These are phyloP conservation scores for Thumatha senex DNA, from an alignment of 2,888 invertebrate genomes.

Conservation along the genomic window DNA sequence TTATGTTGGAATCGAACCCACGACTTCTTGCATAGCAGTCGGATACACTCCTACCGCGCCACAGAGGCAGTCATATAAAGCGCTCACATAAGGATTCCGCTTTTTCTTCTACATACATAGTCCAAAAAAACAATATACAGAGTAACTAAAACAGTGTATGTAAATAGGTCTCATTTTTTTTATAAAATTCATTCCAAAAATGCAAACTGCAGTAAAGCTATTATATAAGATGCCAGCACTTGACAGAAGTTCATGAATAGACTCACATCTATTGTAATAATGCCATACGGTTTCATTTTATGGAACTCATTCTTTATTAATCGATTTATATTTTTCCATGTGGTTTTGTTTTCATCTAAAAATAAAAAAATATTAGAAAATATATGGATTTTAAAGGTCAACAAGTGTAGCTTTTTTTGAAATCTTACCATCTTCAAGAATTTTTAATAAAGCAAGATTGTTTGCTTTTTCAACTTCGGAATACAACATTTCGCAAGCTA, in stretches of 20 bases:
- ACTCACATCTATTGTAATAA: slow-evolving; percentile 12
- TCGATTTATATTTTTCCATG: slow-evolving; percentile 22
- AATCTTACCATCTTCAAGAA: neutral
- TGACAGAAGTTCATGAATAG: slow-evolving; percentile 18
- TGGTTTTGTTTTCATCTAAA: neutral
- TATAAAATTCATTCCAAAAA: neutral
- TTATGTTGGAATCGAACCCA: too few species aligned
- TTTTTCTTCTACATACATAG: too few species aligned
- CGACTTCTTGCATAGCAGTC: too few species aligned
- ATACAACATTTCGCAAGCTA: neutral
- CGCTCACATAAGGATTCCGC: too few species aligned
- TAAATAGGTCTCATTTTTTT: too few species aligned
- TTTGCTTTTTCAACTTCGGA: slow-evolving; percentile 10
- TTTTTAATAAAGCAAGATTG: neutral
- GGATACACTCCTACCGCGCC: too few species aligned
- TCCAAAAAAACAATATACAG: too few species aligned
- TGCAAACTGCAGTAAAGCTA: slow-evolving; percentile 15
- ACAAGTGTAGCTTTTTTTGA: too few species aligned
- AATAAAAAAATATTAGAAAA: neutral
- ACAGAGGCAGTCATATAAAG: too few species aligned
- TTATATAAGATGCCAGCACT: slow-evolving; percentile 19
- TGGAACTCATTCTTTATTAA: slow-evolving; percentile 13
- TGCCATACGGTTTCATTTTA: slow-evolving; percentile 15
- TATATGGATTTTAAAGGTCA: neutral
- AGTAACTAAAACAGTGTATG: too few species aligned